A percentile compares a stretch with the other conserved stretches of the same genome.
phyloP scores from a whole-genome alignment of 2,797 vertebrate species.

The Tragelaphus oryx region DNA sequence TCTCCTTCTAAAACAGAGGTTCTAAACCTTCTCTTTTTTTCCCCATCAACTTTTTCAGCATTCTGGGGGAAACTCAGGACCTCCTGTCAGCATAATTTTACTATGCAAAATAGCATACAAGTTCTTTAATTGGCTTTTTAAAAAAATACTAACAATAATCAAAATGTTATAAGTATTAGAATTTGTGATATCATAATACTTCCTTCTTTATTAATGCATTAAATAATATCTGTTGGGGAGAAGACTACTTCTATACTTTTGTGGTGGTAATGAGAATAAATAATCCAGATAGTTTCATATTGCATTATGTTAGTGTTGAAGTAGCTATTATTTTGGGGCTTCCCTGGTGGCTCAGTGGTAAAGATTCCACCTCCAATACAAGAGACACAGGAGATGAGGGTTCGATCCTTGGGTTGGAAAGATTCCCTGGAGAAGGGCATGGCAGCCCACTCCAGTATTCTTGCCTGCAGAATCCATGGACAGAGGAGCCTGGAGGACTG shows the following conservation, averaged over 20 bases:
- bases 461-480: background rate
- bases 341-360: background rate
- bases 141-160: background rate
- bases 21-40: background rate
- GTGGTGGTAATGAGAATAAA: background rate
- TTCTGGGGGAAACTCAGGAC: background rate
- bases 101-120: background rate
- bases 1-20: background rate
- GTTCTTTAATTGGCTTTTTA: background rate
- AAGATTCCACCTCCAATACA: background rate
- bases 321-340: background rate
- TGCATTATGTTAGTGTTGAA: background rate
- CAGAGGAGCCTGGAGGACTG: background rate
- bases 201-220: background rate
- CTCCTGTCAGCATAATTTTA: background rate
- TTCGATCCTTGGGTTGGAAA: background rate
- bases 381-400: background rate
- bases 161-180: background rate
- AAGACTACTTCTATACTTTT: background rate
- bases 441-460: background rate
- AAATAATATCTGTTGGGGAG: background rate
- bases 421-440: background rate
- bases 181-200: background rate
- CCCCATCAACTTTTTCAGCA: background rate
- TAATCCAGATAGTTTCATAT: background rate